phyloP scores from a whole-genome alignment of 2,113 vertebrate species.

The Terrapene triunguis region DNA sequence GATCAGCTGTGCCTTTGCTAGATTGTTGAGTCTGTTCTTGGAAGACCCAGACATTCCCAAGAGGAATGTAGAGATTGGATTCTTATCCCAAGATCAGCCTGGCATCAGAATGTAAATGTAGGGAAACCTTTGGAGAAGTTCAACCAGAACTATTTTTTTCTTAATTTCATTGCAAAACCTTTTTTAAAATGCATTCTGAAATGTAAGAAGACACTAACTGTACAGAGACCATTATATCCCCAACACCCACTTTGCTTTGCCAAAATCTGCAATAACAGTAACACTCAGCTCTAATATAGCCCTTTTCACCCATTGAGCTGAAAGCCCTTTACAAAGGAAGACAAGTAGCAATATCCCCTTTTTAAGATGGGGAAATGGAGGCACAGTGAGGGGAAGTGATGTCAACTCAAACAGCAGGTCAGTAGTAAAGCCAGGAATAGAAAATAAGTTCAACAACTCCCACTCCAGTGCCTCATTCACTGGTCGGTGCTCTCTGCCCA shows the following conservation, averaged over 20 bases:
- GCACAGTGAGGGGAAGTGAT: neutral
- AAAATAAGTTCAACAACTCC: neutral
- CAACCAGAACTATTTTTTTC: neutral
- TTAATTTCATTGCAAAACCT: neutral
- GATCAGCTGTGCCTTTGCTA: neutral
- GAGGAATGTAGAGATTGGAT: neutral
- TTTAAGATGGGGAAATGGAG: neutral
- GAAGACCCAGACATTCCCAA: neutral
- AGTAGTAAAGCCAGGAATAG: neutral
- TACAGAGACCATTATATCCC: neutral
- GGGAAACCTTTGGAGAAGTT: neutral
- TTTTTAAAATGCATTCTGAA: neutral
- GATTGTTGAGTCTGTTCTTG: neutral
- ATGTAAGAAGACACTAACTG: neutral
- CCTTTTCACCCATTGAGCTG: neutral
- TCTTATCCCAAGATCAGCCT: neutral
- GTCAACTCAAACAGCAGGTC: neutral
- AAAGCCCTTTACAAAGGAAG: neutral
- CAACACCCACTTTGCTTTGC: neutral
- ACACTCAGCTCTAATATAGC: neutral
- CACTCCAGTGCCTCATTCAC: neutral
- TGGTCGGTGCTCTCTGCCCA: neutral
- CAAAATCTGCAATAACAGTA: neutral
- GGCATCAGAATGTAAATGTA: neutral
- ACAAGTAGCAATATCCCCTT: neutral